Percentiles rank a stretch among this genome's conserved stretches.
These are phyloP conservation scores for Rhadina sibilatrix DNA, from an alignment of 2,113 vertebrate genomes.

Conservation along the genomic window DNA sequence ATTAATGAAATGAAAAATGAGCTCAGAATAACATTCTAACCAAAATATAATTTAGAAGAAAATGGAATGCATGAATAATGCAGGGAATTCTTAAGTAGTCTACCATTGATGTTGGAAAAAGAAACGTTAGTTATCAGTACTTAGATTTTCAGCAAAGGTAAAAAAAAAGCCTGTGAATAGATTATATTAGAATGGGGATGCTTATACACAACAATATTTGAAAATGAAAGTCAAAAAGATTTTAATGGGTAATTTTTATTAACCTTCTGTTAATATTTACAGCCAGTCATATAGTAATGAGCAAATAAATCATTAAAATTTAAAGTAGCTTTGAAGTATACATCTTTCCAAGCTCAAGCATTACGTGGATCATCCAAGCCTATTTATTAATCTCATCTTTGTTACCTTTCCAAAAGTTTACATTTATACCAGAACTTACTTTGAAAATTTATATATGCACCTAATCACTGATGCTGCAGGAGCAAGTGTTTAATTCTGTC, in stretches of 20 bases:
- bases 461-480: background rate
- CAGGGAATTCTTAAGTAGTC: background rate
- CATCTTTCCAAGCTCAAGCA: background rate
- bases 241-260: background rate
- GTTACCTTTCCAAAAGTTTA: background rate
- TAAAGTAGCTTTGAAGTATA: background rate
- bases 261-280: background rate
- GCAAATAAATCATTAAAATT: background rate
- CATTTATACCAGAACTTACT: background rate
- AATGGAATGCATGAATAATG: constrained; percentile 27
- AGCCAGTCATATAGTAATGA: background rate
- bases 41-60: constrained; percentile 16
- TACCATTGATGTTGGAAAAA: background rate
- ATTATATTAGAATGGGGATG: background rate
- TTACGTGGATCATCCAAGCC: background rate
- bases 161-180: background rate
- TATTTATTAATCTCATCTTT: background rate
- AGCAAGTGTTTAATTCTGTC: background rate
- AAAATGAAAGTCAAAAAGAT: background rate
- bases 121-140: background rate
- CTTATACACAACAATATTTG: background rate
- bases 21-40: background rate
- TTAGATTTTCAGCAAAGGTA: constrained; percentile 13
- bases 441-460: background rate
- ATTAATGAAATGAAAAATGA: background rate